Percentiles rank a stretch among this genome's conserved stretches.
phyloP scores from a whole-genome alignment of 2,888 invertebrate species.

The Cephus pulcher region DNA sequence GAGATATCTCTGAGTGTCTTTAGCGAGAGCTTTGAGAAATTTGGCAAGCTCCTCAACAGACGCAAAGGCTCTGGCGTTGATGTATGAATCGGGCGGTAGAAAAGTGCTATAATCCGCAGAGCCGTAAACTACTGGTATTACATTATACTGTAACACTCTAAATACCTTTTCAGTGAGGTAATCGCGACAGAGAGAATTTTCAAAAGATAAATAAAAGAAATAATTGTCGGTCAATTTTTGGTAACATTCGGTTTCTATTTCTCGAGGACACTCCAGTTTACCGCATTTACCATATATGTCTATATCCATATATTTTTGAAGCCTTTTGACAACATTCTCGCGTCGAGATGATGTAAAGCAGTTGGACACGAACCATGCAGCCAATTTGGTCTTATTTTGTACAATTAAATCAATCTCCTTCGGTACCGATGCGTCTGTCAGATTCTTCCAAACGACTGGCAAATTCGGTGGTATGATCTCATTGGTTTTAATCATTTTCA shows the following conservation, averaged over 20 bases:
- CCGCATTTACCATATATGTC: slow-evolving; percentile 61
- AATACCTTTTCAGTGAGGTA: slow-evolving; percentile 75
- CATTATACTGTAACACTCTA: slow-evolving; percentile 68
- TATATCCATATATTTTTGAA: slow-evolving; percentile 68
- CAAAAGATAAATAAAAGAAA: slow-evolving; percentile 76
- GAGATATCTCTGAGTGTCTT: slow-evolving; percentile 69
- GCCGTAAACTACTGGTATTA: slow-evolving; percentile 77
- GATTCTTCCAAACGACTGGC: neutral
- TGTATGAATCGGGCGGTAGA: slow-evolving; percentile 69
- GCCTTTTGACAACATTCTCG: slow-evolving; percentile 58
- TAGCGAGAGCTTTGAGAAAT: slow-evolving; percentile 68
- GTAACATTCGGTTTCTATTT: slow-evolving; percentile 51
- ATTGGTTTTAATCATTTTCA: slow-evolving; percentile 9
- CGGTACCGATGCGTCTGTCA: neutral
- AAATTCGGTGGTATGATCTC: slow-evolving; percentile 12
- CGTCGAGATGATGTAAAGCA: slow-evolving; percentile 60
- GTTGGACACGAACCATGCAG: slow-evolving; percentile 64
- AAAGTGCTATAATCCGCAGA: slow-evolving; percentile 72
- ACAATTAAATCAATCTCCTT: neutral
- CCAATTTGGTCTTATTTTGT: slow-evolving; percentile 56
- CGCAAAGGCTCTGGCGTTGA: slow-evolving; percentile 71
- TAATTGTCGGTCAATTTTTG: slow-evolving; percentile 69
- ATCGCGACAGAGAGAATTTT: slow-evolving; percentile 75
- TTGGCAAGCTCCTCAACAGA: slow-evolving; percentile 67
- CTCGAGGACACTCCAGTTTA: slow-evolving; percentile 29